A percentile compares a stretch with the other conserved stretches of the same genome.
Evolutionary conservation across 2,113 vertebrate species (phyloP).

Genomic region (Rutilus rutilus): DNA sequence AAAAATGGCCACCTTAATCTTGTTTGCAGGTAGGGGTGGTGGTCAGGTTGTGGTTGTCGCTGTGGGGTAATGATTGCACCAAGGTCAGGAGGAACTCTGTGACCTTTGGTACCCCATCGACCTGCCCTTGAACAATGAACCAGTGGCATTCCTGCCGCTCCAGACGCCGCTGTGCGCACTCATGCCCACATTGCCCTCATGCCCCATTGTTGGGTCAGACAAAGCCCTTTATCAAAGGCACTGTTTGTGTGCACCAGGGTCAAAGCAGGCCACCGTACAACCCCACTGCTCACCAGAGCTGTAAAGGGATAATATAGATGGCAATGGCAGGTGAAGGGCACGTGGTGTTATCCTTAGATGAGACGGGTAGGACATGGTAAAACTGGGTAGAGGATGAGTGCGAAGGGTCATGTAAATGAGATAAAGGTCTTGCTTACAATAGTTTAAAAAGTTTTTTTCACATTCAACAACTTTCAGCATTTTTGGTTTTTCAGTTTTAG

Average conservation of each 20-base stretch:
- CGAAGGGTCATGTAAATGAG: not conserved
- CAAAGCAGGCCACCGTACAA: slow-evolving; percentile 40
- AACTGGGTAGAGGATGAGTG: not conserved
- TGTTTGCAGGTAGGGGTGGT: not conserved
- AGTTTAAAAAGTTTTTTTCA: not conserved
- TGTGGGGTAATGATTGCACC: not conserved
- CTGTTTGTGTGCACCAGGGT: slow-evolving; percentile 51
- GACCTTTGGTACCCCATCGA: slow-evolving; percentile 22
- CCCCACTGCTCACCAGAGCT: slow-evolving; percentile 23
- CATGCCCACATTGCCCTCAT: too few species aligned
- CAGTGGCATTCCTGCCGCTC: slow-evolving; percentile 36
- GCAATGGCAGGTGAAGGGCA: not conserved
- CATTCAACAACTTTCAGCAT: not conserved
- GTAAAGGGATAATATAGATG: not conserved
- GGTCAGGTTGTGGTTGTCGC: not conserved
- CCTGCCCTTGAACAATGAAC: slow-evolving; percentile 15
- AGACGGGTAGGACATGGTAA: not conserved
- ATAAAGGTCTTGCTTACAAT: not conserved
- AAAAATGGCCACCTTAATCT: not conserved
- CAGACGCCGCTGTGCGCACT: not conserved
- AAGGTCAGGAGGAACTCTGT: slow-evolving; percentile 14
- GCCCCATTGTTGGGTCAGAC: slow-evolving; percentile 55
- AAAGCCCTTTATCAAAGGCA: slow-evolving; percentile 57
- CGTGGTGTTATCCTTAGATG: not conserved
- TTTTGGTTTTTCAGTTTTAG: not conserved